Conservation (phyloP, 2,797 vertebrate species). For the Melanotaenia trifasciata region DNA sequence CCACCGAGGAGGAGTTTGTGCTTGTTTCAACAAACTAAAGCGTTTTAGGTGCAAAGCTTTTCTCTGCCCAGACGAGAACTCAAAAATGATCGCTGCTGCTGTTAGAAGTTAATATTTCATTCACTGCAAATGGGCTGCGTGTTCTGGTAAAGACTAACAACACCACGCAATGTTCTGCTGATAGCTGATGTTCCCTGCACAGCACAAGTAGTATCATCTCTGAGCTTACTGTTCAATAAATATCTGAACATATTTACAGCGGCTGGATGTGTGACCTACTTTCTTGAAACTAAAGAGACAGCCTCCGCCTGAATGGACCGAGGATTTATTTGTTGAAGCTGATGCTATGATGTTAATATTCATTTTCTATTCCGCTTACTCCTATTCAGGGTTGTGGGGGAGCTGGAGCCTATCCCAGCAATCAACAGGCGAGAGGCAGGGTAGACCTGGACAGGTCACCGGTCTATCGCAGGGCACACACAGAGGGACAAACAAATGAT, state of each 20-base stretch:
- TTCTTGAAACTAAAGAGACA: neutral
- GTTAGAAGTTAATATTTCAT: constrained; percentile 12
- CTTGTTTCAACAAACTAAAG: neutral
- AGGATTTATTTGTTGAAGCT: neutral
- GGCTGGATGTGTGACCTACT: neutral
- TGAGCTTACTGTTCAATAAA: neutral
- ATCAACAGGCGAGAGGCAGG: no score
- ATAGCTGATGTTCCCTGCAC: constrained; percentile 8
- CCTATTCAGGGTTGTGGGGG: no score
- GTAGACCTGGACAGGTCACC: no score
- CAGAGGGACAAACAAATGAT: no score
- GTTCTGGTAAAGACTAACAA: constrained; percentile 23
- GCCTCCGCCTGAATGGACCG: neutral
- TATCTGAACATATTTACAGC: neutral
- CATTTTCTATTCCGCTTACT: no score
- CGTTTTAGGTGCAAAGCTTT: constrained; percentile 1
- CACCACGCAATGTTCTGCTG: neutral
- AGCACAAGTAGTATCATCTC: constrained; percentile 19
- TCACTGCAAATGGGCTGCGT: constrained; percentile 9
- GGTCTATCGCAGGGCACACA: no score
- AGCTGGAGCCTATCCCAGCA: no score
- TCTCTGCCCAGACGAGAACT: neutral
- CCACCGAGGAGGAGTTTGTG: neutral
- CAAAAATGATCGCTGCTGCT: neutral
- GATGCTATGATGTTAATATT: neutral